Conservation (phyloP, 2,797 vertebrate genomes). For the Pipistrellus nathusii region DNA sequence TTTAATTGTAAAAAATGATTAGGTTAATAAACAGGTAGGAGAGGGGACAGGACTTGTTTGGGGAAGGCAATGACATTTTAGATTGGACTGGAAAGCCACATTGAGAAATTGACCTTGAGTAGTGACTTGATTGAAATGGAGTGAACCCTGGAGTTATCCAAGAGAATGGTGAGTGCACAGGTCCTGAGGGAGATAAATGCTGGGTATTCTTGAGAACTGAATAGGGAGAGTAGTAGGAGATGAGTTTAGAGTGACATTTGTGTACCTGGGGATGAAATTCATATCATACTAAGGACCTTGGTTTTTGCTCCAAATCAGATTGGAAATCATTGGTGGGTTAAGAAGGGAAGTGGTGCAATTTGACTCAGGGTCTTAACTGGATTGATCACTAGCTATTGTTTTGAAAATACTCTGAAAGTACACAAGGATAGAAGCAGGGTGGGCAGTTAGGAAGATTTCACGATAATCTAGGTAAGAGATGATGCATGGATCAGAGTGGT, state of each 20-base stretch:
- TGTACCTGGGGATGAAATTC: neutral
- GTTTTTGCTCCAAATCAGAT: neutral
- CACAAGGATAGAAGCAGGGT: neutral
- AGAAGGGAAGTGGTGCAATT: neutral
- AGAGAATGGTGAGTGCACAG: neutral
- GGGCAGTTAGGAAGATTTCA: neutral
- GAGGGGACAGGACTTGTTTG: neutral
- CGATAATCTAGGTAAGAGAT: neutral
- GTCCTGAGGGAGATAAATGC: neutral
- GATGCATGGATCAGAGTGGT: neutral
- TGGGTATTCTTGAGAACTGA: neutral
- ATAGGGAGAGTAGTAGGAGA: neutral
- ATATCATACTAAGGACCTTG: neutral
- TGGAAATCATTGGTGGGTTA: neutral
- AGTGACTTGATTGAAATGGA: neutral
- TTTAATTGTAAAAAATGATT: constrained; percentile 2
- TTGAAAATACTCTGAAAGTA: neutral
- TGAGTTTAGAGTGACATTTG: neutral
- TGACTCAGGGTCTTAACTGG: neutral
- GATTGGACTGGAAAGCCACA: neutral
- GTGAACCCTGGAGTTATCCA: neutral
- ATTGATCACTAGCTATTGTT: neutral
- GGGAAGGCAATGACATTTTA: neutral
- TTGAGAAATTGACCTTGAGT: neutral
- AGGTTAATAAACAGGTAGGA: neutral